Evolutionary conservation across 2,888 invertebrate species (phyloP), one percentile per base, ranked within the genome.

Genomic region (Andrena chrysosceles): DNA sequence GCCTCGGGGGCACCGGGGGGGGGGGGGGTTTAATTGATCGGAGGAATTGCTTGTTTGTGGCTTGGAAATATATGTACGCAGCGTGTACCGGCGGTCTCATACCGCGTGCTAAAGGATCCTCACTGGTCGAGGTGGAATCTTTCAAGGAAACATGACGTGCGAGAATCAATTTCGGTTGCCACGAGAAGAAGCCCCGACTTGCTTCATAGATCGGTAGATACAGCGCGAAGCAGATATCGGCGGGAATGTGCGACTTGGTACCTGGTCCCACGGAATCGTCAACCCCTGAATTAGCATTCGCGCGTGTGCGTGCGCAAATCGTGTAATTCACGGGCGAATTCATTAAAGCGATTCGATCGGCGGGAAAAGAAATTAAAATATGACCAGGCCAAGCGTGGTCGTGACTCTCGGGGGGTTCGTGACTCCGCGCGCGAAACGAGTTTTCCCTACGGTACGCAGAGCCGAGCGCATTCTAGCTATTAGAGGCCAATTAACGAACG

Each of bases 401-500:
- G 80, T 83, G 81, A 84, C 77, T 77, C 71, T 49, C 23, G 7
- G 60, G 60, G 6, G 33, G 35, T 78, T 76, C 69, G 74, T 73
- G 82, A 76, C 66, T 74, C 23, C 68, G 26, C 67, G 23, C 56
- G 48, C 31, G 23, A 49, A 87, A 87, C 82, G 68, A 79, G 86
- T 84, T 87, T 77, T 33, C 71, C 56, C 42, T 26, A 10, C 42
- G 52, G 52, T 79, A 42, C 74, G 62, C 56, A 60, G 60, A 42
- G 10, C 71, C 48, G 54, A 33, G 35, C 54, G 68, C 52, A 70
- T 52, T 59, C 70, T 26, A 56, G 63, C 82, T 73, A 85, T 87
- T 87, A 83, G 76, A 48, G 67, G 67, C 80, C 77, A 87, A 86
- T 86, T 87, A 86, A 81, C 70, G 76, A 56, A 70, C 64, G 48